phyloP scores from a whole-genome alignment of 1,140 invertebrate species.

The Cydia pomonella region DNA sequence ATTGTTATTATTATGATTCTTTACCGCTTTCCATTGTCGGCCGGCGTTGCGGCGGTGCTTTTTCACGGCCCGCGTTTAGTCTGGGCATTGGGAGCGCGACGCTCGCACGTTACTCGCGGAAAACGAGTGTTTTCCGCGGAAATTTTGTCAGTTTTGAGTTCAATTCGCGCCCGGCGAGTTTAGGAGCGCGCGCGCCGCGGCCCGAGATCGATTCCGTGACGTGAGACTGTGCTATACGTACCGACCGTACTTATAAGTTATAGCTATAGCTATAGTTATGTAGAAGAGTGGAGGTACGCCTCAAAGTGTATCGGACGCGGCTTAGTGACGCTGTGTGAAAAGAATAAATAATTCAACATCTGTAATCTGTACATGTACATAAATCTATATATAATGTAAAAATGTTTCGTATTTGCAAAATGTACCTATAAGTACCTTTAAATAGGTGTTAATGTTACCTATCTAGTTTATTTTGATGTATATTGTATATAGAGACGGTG shows the following conservation, averaged over 20 bases:
- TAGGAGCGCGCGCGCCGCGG: conserved; percentile 54
- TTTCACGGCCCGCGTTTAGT: conserved; percentile 79
- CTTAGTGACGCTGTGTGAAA: conserved; percentile 29
- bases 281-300: conserved; percentile 19
- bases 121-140: conserved; percentile 73
- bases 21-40: conserved; percentile 80
- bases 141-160: conserved; percentile 62
- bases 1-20: conserved; percentile 81
- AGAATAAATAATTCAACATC: conserved; percentile 21
- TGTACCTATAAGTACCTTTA: background rate
- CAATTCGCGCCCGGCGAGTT: conserved; percentile 45
- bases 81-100: conserved; percentile 76
- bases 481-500: background rate
- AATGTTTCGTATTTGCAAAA: background rate
- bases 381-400: conserved; percentile 11
- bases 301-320: conserved; percentile 25
- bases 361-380: conserved; percentile 20
- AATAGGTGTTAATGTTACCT: background rate
- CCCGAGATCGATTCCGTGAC: conserved; percentile 1
- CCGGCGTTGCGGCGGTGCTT: conserved; percentile 77
- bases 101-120: conserved; percentile 76
- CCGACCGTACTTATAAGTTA: background rate
- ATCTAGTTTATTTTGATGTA: background rate
- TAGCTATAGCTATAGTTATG: conserved; percentile 9
- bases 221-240: conserved; percentile 14